Evolutionary conservation across 1,140 invertebrate species (phyloP).

Genomic region (Drosophila quadrilineata): DNA sequence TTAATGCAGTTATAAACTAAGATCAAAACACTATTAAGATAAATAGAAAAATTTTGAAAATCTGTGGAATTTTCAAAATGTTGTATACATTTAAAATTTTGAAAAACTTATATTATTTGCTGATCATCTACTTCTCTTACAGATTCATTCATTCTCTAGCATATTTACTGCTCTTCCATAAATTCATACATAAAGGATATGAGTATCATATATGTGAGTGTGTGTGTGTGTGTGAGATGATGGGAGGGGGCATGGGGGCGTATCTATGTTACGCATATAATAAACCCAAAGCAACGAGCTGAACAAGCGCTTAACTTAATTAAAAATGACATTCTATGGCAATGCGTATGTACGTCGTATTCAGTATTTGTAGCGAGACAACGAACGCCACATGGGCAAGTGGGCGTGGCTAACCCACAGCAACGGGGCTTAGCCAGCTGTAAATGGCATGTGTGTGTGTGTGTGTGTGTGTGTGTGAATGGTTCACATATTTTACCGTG

Average conservation of each 20-base stretch:
- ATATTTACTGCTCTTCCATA: conserved; percentile 39
- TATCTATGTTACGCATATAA: conserved; percentile 36
- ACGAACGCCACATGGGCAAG: conserved; percentile 3
- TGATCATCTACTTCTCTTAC: conserved; percentile 58
- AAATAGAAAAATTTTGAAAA: too few relatives aligned
- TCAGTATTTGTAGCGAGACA: conserved; percentile 29
- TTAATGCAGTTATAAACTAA: too few relatives aligned
- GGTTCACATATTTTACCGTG: conserved; percentile 59
- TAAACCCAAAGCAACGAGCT: conserved; percentile 61
- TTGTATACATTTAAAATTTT: not conserved
- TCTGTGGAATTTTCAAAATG: too few relatives aligned
- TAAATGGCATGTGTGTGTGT: not conserved
- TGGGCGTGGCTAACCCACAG: conserved; percentile 16
- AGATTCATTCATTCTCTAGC: not conserved
- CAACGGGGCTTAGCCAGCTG: not conserved
- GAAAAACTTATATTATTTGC: conserved; percentile 60
- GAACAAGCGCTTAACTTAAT: conserved; percentile 71
- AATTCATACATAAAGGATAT: too few relatives aligned
- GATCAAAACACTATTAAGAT: conserved; percentile 13
- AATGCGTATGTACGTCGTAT: conserved; percentile 44
- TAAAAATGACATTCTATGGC: conserved; percentile 70
- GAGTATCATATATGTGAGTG: too few relatives aligned
- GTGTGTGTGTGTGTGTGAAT: not conserved
- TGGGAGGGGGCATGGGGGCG: not conserved
- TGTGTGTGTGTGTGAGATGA: conserved; percentile 5